These are phyloP conservation scores for Drosophila phalerata DNA, from an alignment of 2,888 invertebrate species.

Conservation along the genomic window DNA sequence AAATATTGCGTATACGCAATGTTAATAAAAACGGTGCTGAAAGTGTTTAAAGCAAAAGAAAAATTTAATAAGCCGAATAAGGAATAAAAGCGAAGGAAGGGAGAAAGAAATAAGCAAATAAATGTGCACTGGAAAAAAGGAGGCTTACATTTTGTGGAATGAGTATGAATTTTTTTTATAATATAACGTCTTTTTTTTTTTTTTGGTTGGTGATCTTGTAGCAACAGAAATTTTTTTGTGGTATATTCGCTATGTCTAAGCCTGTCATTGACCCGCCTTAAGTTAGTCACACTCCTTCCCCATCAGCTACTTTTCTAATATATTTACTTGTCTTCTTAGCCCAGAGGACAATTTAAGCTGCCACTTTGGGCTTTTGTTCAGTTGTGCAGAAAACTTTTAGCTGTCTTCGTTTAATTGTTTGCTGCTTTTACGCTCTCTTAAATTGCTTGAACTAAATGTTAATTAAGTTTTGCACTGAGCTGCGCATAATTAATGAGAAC, in stretches of 20 bases:
- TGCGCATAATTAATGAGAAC: slow-evolving; percentile 9
- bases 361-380: slow-evolving; percentile 35
- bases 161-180: neutral
- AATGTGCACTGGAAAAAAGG: slow-evolving; percentile 14
- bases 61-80: neutral
- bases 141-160: slow-evolving; percentile 4
- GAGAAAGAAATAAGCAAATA: slow-evolving; percentile 21
- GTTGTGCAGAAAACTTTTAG: slow-evolving; percentile 28
- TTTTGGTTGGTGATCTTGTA: slow-evolving; percentile 10
- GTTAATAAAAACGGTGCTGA: neutral
- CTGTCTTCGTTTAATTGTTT: slow-evolving; percentile 36
- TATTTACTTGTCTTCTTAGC: slow-evolving; percentile 12
- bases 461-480: slow-evolving; percentile 8
- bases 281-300: neutral
- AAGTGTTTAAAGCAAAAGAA: neutral
- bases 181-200: neutral
- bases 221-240: too few relatives aligned
- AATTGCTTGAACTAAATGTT: slow-evolving; percentile 20
- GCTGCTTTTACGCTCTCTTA: slow-evolving; percentile 12
- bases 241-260: slow-evolving; percentile 1
- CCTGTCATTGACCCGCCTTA: slow-evolving; percentile 4
- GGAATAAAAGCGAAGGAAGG: neutral
- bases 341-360: slow-evolving; percentile 33
- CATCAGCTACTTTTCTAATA: neutral
- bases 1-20: slow-evolving; percentile 44